Evolutionary conservation across 1,140 invertebrate genomes (phyloP), one percentile per base, ranked within the genome.

Genomic region (Melitaea cinxia): DNA sequence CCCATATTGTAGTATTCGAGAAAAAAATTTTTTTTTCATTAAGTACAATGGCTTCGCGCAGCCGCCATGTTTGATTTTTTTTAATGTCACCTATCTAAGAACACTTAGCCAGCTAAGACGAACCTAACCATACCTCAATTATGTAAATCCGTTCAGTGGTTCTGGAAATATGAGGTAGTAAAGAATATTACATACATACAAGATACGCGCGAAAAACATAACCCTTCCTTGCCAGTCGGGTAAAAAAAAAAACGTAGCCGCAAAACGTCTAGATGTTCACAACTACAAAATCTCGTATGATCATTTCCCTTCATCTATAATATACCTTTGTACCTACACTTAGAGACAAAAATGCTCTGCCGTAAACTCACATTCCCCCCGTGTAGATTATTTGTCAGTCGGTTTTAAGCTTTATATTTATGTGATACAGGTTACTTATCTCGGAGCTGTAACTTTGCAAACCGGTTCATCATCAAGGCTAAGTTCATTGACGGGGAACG

Each of bases 391-490:
- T 42, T 17, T 9, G 37, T 4, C 5, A 19, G 1, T 1, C 37
- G 4, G 17, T 17, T 7, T 6, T 42, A 6, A 17, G 17, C 37
- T 42, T 15, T 17, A 42, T 17, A 1, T 9, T 1, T 1, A 6
- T 42, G 14, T 0, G 0, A 42, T 42, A 42, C 37, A 17, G 14
- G 15, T 42, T 17, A 42, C 17, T 17, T 17, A 9, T 17, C 7
- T 14, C n/a, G 15, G 1, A 15, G 6, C 5, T 7, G 35, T 15
- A 12, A 5, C 1, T 42, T 9, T 15, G 9, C 4, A 7, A 42
- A 42, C 37, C 37, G 37, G 37, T 42, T 42, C 37, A 42, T 17
- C 10, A 42, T 42, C 37, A 42, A 42, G 37, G 37, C 6, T 42
- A 42, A 42, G 37, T 42, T 42, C 37, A 42, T 42, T 42, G 37